phyloP scores from a whole-genome alignment of 2,888 invertebrate species.

The Heliconius aoede region DNA sequence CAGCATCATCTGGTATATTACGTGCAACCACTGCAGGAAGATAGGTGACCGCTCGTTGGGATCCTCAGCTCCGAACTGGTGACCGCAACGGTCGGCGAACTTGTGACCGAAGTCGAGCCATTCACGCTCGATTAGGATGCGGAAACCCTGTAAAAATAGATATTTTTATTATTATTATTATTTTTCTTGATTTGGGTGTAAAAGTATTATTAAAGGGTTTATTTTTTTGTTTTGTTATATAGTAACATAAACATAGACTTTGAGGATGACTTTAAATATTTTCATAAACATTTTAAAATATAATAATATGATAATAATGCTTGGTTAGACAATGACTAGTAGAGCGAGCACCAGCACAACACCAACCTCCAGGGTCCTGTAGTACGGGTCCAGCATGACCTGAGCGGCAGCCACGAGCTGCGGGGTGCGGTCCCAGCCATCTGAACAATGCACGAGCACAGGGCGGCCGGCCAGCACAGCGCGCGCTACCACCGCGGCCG shows the following conservation, averaged over 20 bases:
- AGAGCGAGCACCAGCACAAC: slow-evolving; percentile 75
- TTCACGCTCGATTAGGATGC: slow-evolving; percentile 95
- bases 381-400: slow-evolving; percentile 95
- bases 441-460: slow-evolving; percentile 98
- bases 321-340: no score
- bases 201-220: no score
- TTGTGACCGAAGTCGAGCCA: slow-evolving; percentile 99
- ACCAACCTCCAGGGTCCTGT: slow-evolving; percentile 90
- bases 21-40: slow-evolving; percentile 98
- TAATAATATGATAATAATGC: no score
- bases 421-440: slow-evolving; percentile 99
- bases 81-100: slow-evolving; percentile 97
- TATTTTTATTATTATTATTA: no score
- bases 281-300: no score
- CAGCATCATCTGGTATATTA: slow-evolving; percentile 94
- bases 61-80: slow-evolving; percentile 91
- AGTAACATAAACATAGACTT: no score
- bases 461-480: slow-evolving; percentile 93
- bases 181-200: no score
- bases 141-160: slow-evolving; percentile 89
- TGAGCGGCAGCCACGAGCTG: slow-evolving; percentile 97
- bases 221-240: no score
- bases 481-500: slow-evolving; percentile 91
- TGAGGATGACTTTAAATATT: no score
- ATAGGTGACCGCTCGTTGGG: slow-evolving; percentile 98